Base-by-base conservation (phyloP, 30 jellyfish, hydroid and myxozoan genomes). In the Chrysaora quinquecirrha region DNA sequence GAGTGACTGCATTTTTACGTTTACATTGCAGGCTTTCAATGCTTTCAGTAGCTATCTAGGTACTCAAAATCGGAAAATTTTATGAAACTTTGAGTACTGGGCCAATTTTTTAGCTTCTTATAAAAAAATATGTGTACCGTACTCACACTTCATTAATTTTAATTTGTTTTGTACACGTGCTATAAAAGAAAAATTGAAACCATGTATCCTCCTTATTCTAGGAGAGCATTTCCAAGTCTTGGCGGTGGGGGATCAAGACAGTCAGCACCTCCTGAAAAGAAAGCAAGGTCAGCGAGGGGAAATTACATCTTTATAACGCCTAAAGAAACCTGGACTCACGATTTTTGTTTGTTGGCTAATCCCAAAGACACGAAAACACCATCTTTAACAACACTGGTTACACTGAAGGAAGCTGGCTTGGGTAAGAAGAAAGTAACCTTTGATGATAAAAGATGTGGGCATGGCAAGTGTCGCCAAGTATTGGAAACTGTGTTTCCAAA, bases 291-390 rank as follows among this genome's bases (percentile, higher is more conserved):
- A 38, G 43, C 65, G 29, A 34, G 63, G 33, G 71, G 43, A 27
- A 73, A 73, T 10, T n/a, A 12, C 73, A 29, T 73, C 30, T 73
- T 73, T 27, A 47, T 73, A 25, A 73, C 46, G 72, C 85, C 85
- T 18, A 73, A 70, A 21, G 73, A 73, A 49, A 30, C 85, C 3
- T 73, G 85, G 85, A 73, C 85, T 9, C 85, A 73, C 52, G 85
- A 73, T 47, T 73, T 73, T 49, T 73, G 85, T 43, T 34, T 73
- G 32, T 30, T 73, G 75, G 62, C 85, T 20, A 48, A 25, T 25
- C 32, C 30, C 21, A 73, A 73, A 11, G 85, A 73, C 24, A 48
- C 73, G 2, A 52, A 25, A 28, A 1, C 85, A 14, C 85, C 85
- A 2, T 43, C 85, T 2, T 48, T 73, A 23, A 1, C 71, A 24